Evolutionary conservation across 2,113 vertebrate genomes (phyloP), one percentile per base, ranked within the genome.

Genomic region (Syngnathus typhle): DNA sequence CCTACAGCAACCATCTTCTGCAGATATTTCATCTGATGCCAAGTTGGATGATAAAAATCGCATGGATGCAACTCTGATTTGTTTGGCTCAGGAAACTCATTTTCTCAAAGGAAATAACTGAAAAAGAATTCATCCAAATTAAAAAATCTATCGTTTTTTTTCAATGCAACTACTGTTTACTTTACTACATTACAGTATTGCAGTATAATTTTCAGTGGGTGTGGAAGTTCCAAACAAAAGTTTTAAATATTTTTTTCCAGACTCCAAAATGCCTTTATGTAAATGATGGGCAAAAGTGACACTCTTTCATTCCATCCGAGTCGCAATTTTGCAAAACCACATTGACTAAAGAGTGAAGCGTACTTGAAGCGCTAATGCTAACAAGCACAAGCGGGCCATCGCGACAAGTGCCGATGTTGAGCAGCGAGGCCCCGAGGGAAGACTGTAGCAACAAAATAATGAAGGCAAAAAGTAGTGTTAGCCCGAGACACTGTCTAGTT

Each of bases 391-490:
- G 59, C 59, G 5, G 64, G 67, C 65, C 21, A 38, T 43, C 68
- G 62, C 64, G 46, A 11, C 13, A 69, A 49, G 60, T 55, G 58
- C 64, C 60, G 67, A 58, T 36, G 65, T 49, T 62, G 72, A 71
- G 63, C 71, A 73, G 61, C 60, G 58, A 49, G 69, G 71, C 69
- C 63, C 38, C 21, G 67, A 74, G 65, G 52, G 68, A 72, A 12
- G 46, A 77, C 67, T 74, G 60, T 69, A 72, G 39, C 66, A 69
- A 71, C 74, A 76, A 62, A 77, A 74, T 69, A 75, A 56, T n/a
- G 68, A 75, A 75, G 32, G 62, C 72, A 52, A 60, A 72, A 77
- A 63, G 15, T 16, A 47, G 71, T 70, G 67, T 63, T 60, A 32
- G 54, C 47, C 62, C 37, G 63, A 71, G 38, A 55, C 55, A 61